Evolutionary conservation across 2,113 vertebrate genomes (phyloP).

Genomic region (Oceanodroma tethys): DNA sequence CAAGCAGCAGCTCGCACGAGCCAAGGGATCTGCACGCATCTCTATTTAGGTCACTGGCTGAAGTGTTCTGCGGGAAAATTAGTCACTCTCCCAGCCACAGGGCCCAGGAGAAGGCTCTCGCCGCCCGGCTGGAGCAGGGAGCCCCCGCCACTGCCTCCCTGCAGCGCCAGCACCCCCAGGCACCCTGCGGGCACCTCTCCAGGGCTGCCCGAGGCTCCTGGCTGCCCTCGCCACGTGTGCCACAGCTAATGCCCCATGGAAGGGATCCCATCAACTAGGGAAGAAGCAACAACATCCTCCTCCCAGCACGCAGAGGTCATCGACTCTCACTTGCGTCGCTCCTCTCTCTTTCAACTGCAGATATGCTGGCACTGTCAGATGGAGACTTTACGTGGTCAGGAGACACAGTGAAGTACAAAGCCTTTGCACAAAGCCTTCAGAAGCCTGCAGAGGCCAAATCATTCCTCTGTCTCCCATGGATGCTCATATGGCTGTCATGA

Average conservation of each 20-base stretch:
- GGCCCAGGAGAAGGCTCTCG: not conserved
- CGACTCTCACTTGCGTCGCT: not conserved
- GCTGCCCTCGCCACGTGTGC: fast-evolving
- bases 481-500: not conserved
- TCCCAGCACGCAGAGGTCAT: not conserved
- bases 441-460: not conserved
- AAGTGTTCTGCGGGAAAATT: constrained; percentile 1
- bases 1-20: not conserved
- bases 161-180: fast-evolving
- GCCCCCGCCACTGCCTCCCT: fast-evolving
- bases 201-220: not conserved
- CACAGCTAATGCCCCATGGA: fast-evolving
- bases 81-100: not conserved
- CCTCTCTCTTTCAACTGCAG: not conserved
- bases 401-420: not conserved
- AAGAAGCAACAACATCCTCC: not conserved
- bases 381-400: not conserved
- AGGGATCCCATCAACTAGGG: not conserved
- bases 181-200: not conserved
- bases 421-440: not conserved
- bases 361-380: not conserved
- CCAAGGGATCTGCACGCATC: not conserved
- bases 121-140: not conserved
- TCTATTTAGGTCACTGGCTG: constrained; percentile 47
- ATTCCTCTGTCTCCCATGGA: constrained; percentile 1